phyloP scores from a whole-genome alignment of 64 coral and sea anemone species.

The Actinia equina region DNA sequence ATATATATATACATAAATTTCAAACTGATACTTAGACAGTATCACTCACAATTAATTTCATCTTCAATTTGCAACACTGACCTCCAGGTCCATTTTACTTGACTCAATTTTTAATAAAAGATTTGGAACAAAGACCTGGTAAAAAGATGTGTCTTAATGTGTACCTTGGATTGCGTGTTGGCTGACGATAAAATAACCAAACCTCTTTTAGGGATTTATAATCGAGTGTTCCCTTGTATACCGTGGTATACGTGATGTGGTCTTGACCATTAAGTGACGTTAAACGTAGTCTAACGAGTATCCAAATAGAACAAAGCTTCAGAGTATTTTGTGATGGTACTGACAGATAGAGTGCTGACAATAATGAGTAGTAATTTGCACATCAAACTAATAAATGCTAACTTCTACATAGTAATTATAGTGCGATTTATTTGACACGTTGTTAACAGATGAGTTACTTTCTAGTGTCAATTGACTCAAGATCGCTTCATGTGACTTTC shows the following conservation, averaged over 20 bases:
- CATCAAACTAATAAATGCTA: not conserved
- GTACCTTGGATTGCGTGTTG: too few species aligned
- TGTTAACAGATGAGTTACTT: not conserved
- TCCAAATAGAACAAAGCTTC: not conserved
- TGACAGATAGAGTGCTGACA: not conserved
- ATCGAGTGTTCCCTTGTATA: not conserved
- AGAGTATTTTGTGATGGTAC: not conserved
- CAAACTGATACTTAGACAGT: too few species aligned
- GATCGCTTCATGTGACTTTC: not conserved
- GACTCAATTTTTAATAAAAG: too few species aligned
- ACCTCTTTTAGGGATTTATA: not conserved
- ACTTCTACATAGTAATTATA: not conserved
- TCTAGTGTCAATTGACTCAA: not conserved
- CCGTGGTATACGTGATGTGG: not conserved
- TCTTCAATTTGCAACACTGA: too few species aligned
- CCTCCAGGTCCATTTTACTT: too few species aligned
- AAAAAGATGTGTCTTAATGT: too few species aligned
- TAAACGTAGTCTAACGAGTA: not conserved
- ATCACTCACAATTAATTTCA: too few species aligned
- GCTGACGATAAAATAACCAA: not conserved
- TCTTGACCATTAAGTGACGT: not conserved
- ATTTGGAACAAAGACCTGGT: too few species aligned
- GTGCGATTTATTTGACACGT: not conserved
- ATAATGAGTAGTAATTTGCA: not conserved
- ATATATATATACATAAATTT: too few species aligned